Base-by-base conservation (phyloP, 2,113 vertebrate genomes). In the Junco hyemalis region DNA sequence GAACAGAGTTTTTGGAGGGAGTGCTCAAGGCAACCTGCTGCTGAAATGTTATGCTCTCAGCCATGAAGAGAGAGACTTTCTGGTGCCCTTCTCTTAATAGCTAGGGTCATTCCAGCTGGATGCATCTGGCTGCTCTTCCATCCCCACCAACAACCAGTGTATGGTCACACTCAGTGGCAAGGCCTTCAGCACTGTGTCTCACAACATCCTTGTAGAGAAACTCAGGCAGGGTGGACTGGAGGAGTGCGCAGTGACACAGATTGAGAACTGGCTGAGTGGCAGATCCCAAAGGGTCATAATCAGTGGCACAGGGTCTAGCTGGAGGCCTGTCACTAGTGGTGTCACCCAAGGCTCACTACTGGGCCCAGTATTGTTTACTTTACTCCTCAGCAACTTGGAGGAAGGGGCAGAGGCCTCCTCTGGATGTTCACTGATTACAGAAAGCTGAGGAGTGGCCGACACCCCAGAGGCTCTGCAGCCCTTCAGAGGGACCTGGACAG, bases 31-130 rank as follows among this genome's bases (percentile, higher is more conserved):
- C 47, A 87, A 60, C 33, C 29, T 50, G 33, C 22, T 35, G 47
- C 78, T 78, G 24, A 47, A 3, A 23, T 7, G 20, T 56, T 59
- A n/a, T 48, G 57, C 0, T 0, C 36, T 72, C 23, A 1, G 22
- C n/a, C 33, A 12, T 21, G n/a, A 65, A 33, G 13, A 66, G 9
- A 63, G 25, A 80, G 4, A 20, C 23, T 40, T 94, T 76, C 33
- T 85, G 0, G 1, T 80, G 70, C 40, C 65, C 70, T 85, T 88
- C 70, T 82, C 66, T 81, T 36, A 82, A 57, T 53, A 28, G 9
- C 28, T 48, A n/a, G 53, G 40, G 44, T 82, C 74, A 90, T 93
- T 94, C 40, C 84, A 87, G 48, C 28, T 82, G 85, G 45, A n/a
- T 82, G 53, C 59, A 51, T 88, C 40, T 82, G 70, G 29, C 53